Evolutionary conservation across 35 echinoderm and acorn worm species (phyloP).

Genomic region (Acanthaster planci): DNA sequence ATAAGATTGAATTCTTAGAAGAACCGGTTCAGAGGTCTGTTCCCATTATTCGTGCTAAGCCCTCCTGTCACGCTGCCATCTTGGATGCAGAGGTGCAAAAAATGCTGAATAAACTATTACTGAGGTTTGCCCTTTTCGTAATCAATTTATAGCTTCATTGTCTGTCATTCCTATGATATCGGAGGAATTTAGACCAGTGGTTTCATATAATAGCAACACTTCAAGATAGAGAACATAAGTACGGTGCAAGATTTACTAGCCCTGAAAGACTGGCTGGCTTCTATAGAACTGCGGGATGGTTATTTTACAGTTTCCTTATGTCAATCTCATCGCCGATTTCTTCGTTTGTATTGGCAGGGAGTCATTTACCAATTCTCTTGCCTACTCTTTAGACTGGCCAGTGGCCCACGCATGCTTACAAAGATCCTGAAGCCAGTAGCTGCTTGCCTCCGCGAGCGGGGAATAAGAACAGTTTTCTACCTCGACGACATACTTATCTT

Average conservation of each 20-base stretch:
- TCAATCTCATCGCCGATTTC: too few relatives aligned
- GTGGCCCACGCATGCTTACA: conserved; percentile 19
- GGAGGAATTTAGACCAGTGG: too few relatives aligned
- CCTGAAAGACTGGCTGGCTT: conserved; percentile 18
- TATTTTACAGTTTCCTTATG: conserved; percentile 51
- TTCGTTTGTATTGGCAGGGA: conserved; percentile 53
- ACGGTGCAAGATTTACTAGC: conserved; percentile 2
- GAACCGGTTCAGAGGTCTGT: not conserved
- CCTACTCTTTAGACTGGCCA: conserved; percentile 41
- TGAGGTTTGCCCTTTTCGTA: too few relatives aligned
- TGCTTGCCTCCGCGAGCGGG: conserved; percentile 10
- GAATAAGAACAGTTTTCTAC: conserved; percentile 21
- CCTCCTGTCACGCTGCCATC: not conserved
- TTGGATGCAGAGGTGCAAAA: not conserved
- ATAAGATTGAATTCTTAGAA: not conserved
- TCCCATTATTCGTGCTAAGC: not conserved
- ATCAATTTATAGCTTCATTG: too few relatives aligned
- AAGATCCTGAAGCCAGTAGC: conserved; percentile 54
- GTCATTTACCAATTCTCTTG: conserved; percentile 47
- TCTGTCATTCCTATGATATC: too few relatives aligned
- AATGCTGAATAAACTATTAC: too few relatives aligned
- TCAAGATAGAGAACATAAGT: conserved; percentile 51
- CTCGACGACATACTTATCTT: conserved; percentile 46
- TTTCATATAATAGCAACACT: conserved; percentile 53
- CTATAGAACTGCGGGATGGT: conserved; percentile 43